phyloP scores from a whole-genome alignment of 2,797 vertebrate genomes.

The Simalia tracyae region DNA sequence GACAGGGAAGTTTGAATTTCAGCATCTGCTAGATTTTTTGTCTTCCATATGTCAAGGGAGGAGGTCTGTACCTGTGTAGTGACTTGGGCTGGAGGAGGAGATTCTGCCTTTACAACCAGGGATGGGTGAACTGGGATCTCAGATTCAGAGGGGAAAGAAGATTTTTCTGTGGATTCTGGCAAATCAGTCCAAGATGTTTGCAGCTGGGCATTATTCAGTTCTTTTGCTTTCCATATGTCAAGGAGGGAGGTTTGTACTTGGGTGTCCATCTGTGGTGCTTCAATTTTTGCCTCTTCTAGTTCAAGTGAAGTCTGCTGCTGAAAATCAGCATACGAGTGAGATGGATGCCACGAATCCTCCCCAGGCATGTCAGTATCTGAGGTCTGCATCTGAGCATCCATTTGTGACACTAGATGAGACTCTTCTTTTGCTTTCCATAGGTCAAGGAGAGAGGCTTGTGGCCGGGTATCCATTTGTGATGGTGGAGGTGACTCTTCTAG shows the following conservation, averaged over 20 bases:
- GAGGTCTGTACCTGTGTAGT: conserved; percentile 7
- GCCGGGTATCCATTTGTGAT: background rate
- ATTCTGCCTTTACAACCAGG: background rate
- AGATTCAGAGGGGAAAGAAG: background rate
- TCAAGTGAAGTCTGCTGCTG: background rate
- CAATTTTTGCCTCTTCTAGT: background rate
- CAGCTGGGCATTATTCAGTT: background rate
- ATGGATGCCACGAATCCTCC: background rate
- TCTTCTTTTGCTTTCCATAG: background rate
- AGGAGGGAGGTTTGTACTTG: conserved; percentile 11
- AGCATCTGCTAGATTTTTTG: background rate
- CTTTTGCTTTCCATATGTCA: conserved; percentile 19
- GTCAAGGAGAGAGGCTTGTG: background rate
- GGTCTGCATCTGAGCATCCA: background rate
- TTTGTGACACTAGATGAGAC: background rate
- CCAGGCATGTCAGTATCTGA: background rate
- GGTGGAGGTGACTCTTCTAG: background rate
- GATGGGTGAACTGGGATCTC: background rate
- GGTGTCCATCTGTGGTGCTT: background rate
- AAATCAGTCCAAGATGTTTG: conserved; percentile 13
- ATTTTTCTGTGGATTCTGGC: background rate
- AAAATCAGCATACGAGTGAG: background rate
- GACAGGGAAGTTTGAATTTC: conserved; percentile 1
- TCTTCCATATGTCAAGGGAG: background rate
- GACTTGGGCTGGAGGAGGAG: background rate